Conservation (phyloP, 2,113 vertebrate species). For the Litocranius walleri region DNA sequence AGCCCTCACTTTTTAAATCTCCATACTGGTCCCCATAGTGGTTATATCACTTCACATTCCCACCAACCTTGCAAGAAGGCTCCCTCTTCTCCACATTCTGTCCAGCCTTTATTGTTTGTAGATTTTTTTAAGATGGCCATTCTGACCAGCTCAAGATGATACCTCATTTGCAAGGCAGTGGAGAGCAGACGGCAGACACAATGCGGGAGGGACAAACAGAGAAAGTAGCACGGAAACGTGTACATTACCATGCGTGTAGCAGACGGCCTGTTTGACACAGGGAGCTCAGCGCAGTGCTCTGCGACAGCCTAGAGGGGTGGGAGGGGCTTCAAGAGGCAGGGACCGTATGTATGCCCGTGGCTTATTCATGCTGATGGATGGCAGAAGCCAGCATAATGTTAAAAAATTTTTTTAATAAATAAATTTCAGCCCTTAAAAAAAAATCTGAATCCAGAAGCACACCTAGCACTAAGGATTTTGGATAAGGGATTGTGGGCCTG, state of each 20-base stretch:
- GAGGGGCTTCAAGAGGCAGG: not conserved
- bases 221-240: not conserved
- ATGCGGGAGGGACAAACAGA: not conserved
- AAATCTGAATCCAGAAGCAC: not conserved
- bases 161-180: not conserved
- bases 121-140: not conserved
- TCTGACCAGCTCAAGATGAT: not conserved
- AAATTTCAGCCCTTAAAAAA: not conserved
- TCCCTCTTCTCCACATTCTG: not conserved
- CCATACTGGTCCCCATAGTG: not conserved
- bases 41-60: not conserved
- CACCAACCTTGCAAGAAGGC: not conserved
- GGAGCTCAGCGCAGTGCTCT: not conserved
- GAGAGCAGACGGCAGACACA: not conserved
- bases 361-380: not conserved
- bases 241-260: fast-evolving
- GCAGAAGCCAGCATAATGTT: not conserved
- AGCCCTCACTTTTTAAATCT: not conserved
- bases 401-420: not conserved
- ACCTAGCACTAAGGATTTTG: not conserved
- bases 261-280: not conserved
- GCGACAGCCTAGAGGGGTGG: not conserved
- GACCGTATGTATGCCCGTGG: fast-evolving
- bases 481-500: not conserved
- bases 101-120: not conserved